Evolutionary conservation across 2,113 vertebrate genomes (phyloP).

Genomic region (Carassius carassius): DNA sequence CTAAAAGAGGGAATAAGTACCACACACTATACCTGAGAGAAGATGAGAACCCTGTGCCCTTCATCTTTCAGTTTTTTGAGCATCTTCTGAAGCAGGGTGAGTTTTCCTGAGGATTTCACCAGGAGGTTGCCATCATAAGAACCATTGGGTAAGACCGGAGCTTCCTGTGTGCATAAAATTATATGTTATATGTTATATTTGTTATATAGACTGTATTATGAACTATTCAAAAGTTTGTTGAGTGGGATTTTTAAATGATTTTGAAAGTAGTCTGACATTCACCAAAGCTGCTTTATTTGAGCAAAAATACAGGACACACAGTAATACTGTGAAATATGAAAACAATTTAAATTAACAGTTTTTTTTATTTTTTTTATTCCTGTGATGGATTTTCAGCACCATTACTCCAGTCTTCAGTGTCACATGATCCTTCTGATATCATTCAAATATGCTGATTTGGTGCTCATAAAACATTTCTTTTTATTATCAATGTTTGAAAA

Average conservation of each 20-base stretch:
- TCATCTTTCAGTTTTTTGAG: slow-evolving; percentile 91
- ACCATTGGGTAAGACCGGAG: slow-evolving; percentile 91
- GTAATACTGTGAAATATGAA: neutral
- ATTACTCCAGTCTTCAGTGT: neutral
- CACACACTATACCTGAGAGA: slow-evolving; percentile 86
- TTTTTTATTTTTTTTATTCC: neutral
- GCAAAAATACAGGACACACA: neutral
- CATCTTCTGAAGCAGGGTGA: slow-evolving; percentile 98
- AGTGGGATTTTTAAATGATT: neutral
- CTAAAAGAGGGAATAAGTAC: neutral
- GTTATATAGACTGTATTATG: neutral
- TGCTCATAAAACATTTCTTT: neutral
- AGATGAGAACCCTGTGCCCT: slow-evolving; percentile 95
- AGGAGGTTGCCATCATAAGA: slow-evolving; percentile 93
- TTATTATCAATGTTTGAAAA: neutral
- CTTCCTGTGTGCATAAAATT: slow-evolving; percentile 81
- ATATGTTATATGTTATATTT: too few relatives aligned
- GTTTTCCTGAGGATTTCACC: slow-evolving; percentile 95
- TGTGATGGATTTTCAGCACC: neutral
- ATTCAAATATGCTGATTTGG: neutral
- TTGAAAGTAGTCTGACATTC: neutral
- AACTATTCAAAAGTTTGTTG: neutral
- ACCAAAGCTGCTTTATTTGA: neutral
- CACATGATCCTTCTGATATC: neutral
- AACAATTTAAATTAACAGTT: neutral